These are phyloP conservation scores for Phainopepla nitens DNA, from an alignment of 2,113 vertebrate species.

Conservation along the genomic window DNA sequence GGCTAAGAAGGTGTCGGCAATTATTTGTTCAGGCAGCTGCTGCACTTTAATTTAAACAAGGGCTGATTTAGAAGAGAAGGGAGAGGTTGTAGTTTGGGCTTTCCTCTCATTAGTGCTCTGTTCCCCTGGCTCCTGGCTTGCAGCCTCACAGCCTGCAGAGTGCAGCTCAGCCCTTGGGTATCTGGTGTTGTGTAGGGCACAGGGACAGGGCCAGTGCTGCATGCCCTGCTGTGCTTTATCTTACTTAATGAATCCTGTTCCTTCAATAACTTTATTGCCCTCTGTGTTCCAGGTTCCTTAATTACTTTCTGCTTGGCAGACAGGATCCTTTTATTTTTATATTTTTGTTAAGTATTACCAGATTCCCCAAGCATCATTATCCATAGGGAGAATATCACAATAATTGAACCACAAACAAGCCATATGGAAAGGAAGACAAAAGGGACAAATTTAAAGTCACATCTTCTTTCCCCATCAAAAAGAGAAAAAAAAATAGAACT, in stretches of 20 bases:
- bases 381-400: not conserved
- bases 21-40: not conserved
- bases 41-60: not conserved
- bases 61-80: not conserved
- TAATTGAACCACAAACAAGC: constrained; percentile 13
- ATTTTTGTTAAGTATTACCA: constrained; percentile 21
- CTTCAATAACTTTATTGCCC: constrained; percentile 38
- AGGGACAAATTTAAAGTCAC: not conserved
- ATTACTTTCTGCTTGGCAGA: constrained; percentile 57
- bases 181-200: not conserved
- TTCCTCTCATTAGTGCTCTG: not conserved
- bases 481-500: not conserved
- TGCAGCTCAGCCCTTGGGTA: not conserved
- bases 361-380: not conserved
- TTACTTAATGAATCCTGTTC: constrained; percentile 30
- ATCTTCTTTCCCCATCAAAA: not conserved
- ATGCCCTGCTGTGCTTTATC: constrained; percentile 24
- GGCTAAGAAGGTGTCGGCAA: not conserved
- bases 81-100: not conserved
- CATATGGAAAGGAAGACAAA: not conserved
- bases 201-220: not conserved
- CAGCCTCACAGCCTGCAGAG: not conserved
- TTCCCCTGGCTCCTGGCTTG: not conserved
- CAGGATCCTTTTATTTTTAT: not conserved
- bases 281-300: constrained; percentile 31